Base-by-base conservation (phyloP, 2,888 invertebrate genomes). In the Euclidia mi region DNA sequence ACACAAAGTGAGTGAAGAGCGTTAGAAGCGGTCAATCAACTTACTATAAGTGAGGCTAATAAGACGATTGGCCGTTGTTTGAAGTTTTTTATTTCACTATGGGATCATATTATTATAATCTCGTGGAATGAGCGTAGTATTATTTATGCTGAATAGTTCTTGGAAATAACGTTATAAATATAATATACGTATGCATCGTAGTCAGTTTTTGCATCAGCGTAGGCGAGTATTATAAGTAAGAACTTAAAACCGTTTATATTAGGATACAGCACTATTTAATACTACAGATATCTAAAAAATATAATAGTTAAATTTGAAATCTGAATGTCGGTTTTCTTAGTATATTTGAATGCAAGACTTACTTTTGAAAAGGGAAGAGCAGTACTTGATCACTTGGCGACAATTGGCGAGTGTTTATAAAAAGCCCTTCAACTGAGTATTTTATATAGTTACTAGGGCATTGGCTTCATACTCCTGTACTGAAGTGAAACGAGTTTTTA, bases 371-470 rank as follows among this genome's bases (percentile, higher is more conserved):
- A 9, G 11, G 14, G 6, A 25, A 29, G 6, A n/a, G 32, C 14
- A 49, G n/a, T 28, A 56, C 58, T 46, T 51, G 44, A 55, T 56
- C 50, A 50, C 38, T 37, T 34, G 49, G n/a, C 35, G 62, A 51
- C 45, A 34, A 15, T 11, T 17, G 45, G 52, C 25, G 50, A 31
- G 37, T 42, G 49, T 70, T 50, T 71, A 58, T 72, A 56, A 46
- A 15, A 18, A 7, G 4, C 28, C 28, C 43, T 4, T 10, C 20
- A 32, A 1, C 38, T 29, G 32, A 15, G 18, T 35, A 49, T 72
- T 64, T 65, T 76, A 78, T 79, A 78, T 76, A 75, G 51, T 35
- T 38, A 3, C 40, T 56, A 62, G 62, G 48, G 37, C 58, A 68
- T 67, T 64, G 66, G 49, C 46, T 58, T 28, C 45, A 12, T 44